These are phyloP conservation scores for Paramormyrops kingsleyae DNA, from an alignment of 2,113 vertebrate species.

Conservation along the genomic window DNA sequence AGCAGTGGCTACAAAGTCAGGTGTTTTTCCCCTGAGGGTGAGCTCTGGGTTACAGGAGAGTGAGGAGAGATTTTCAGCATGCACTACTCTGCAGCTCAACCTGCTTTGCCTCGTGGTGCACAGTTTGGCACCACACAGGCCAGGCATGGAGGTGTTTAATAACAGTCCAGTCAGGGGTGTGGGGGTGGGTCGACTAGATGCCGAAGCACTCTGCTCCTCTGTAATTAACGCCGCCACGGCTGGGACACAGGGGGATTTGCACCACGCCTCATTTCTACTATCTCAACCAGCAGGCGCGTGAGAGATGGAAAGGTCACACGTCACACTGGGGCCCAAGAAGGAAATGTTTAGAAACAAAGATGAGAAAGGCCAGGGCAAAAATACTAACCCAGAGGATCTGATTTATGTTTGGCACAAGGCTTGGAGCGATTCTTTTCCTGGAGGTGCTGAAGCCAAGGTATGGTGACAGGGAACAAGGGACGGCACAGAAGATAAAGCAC, in stretches of 20 bases:
- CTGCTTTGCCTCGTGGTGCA: not conserved
- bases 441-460: not conserved
- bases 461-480: not conserved
- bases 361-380: not conserved
- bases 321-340: not conserved
- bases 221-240: constrained; percentile 32
- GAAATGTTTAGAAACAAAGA: not conserved
- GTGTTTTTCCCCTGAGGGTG: not conserved
- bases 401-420: not conserved
- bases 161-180: constrained; percentile 11
- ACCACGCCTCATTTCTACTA: not conserved
- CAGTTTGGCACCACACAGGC: not conserved
- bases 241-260: not conserved
- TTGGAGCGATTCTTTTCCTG: not conserved
- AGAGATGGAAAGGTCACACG: constrained; percentile 3
- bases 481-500: not conserved
- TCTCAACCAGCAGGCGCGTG: not conserved
- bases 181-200: not conserved
- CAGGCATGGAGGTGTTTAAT: constrained; percentile 20
- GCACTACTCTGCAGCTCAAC: not conserved
- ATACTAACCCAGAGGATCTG: not conserved
- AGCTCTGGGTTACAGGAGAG: not conserved
- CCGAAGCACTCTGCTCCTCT: constrained; percentile 13
- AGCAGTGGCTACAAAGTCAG: not conserved
- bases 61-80: not conserved